Evolutionary conservation across 2,113 vertebrate genomes (phyloP).

Genomic region (Butorides virescens): DNA sequence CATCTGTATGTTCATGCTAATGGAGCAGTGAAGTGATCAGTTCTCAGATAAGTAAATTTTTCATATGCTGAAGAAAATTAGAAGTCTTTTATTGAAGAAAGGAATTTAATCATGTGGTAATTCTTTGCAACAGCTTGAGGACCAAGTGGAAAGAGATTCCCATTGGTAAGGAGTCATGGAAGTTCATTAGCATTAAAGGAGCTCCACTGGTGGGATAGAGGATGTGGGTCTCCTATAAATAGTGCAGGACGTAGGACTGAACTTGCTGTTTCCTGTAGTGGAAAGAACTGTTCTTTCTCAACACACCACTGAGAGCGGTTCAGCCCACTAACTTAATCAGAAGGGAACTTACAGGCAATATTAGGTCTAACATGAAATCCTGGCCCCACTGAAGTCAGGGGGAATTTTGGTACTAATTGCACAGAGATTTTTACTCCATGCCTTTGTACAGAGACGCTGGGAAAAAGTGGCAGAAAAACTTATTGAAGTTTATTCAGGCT

Average conservation of each 20-base stretch:
- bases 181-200: background rate
- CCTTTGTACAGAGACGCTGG: background rate
- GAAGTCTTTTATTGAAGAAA: background rate
- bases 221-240: conserved; percentile 53
- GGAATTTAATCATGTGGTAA: background rate
- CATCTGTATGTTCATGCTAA: background rate
- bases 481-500: background rate
- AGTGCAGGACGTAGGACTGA: conserved; percentile 3
- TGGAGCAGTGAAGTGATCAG: background rate
- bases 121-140: conserved; percentile 1
- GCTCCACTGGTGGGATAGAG: background rate
- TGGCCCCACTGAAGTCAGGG: background rate
- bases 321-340: conserved; percentile 6
- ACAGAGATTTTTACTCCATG: background rate
- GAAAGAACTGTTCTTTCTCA: conserved; percentile 54
- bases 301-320: background rate
- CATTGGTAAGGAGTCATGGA: conserved; percentile 14
- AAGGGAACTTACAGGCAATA: background rate
- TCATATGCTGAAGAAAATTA: background rate
- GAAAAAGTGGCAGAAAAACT: background rate
- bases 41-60: background rate
- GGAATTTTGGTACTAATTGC: background rate
- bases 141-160: background rate
- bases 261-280: conserved; percentile 47
- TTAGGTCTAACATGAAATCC: background rate